Evolutionary conservation across 2,888 invertebrate genomes (phyloP).

Genomic region (Cacoxenus indagator): DNA sequence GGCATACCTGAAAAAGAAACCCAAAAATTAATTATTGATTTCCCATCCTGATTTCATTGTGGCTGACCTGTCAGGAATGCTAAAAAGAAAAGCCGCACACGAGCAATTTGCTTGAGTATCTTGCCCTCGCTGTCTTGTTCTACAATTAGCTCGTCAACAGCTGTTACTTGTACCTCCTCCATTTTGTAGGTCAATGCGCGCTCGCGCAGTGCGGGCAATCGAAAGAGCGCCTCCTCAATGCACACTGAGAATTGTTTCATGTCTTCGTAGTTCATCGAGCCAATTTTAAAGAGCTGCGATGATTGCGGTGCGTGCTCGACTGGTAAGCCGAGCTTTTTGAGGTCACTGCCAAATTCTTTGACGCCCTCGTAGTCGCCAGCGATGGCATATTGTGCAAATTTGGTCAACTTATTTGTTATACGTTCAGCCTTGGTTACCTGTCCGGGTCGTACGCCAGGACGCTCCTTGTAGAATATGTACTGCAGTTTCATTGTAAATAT

Average conservation of each 20-base stretch:
- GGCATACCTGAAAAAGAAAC: slow-evolving; percentile 83
- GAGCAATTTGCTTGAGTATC: slow-evolving; percentile 90
- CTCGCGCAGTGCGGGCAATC: slow-evolving; percentile 86
- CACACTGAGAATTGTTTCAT: slow-evolving; percentile 91
- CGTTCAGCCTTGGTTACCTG: slow-evolving; percentile 94
- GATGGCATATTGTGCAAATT: slow-evolving; percentile 94
- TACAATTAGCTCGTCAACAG: slow-evolving; percentile 92
- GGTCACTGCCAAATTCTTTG: slow-evolving; percentile 92
- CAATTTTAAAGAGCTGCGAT: slow-evolving; percentile 96
- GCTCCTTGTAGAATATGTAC: slow-evolving; percentile 97
- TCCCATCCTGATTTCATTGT: not conserved
- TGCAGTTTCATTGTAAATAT: slow-evolving; percentile 97
- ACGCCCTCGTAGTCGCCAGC: slow-evolving; percentile 94
- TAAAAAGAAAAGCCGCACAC: slow-evolving; percentile 95
- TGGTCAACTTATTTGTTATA: slow-evolving; percentile 89
- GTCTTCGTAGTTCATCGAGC: slow-evolving; percentile 89
- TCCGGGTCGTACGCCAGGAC: slow-evolving; percentile 95
- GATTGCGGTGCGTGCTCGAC: slow-evolving; percentile 98
- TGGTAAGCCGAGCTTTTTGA: slow-evolving; percentile 92
- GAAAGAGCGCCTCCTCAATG: slow-evolving; percentile 94
- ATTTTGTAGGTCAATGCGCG: slow-evolving; percentile 93
- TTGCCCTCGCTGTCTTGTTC: slow-evolving; percentile 89
- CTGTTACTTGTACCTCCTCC: slow-evolving; percentile 95
- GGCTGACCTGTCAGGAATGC: slow-evolving; percentile 89
- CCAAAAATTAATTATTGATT: not conserved